Conservation (phyloP, 2,797 vertebrate species). For the Premnoplex brunnescens region DNA sequence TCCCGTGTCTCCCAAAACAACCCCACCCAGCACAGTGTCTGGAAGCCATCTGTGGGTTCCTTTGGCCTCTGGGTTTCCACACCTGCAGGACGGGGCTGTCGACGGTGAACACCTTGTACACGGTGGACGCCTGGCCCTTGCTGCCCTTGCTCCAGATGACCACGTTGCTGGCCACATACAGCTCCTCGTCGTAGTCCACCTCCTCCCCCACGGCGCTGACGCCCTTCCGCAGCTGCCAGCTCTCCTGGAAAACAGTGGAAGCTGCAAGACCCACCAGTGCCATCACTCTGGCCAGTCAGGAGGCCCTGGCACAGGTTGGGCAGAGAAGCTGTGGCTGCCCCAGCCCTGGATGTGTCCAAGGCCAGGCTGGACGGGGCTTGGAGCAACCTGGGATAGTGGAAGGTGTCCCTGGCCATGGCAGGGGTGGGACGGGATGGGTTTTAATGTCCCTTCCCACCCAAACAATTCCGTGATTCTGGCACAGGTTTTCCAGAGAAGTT, state of each 20-base stretch:
- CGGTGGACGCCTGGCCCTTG: constrained; percentile 82
- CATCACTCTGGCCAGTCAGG: not conserved
- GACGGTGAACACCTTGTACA: constrained; percentile 96
- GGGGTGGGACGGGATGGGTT: not conserved
- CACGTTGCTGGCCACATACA: constrained; percentile 91
- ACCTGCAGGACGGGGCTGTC: constrained; percentile 95
- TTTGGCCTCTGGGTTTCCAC: not conserved
- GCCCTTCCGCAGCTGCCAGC: constrained; percentile 84
- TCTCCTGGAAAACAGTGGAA: no score
- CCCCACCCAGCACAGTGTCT: not conserved
- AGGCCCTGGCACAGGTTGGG: not conserved
- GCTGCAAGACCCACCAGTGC: fast-evolving
- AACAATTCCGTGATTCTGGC: fast-evolving
- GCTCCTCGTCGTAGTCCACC: constrained; percentile 92
- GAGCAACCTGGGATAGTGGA: not conserved
- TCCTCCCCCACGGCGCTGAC: constrained; percentile 80
- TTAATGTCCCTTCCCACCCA: not conserved
- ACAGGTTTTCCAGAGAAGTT: not conserved
- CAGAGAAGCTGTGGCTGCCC: not conserved
- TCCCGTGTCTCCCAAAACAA: fast-evolving
- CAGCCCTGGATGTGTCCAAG: not conserved
- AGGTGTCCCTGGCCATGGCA: no score
- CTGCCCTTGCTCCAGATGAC: constrained; percentile 97
- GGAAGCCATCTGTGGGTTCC: fast-evolving
- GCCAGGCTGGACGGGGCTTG: fast-evolving